Percentiles rank a stretch among this genome's conserved stretches.
Evolutionary conservation across 2,797 vertebrate species (phyloP).

Genomic region (Cossypha dichroa): DNA sequence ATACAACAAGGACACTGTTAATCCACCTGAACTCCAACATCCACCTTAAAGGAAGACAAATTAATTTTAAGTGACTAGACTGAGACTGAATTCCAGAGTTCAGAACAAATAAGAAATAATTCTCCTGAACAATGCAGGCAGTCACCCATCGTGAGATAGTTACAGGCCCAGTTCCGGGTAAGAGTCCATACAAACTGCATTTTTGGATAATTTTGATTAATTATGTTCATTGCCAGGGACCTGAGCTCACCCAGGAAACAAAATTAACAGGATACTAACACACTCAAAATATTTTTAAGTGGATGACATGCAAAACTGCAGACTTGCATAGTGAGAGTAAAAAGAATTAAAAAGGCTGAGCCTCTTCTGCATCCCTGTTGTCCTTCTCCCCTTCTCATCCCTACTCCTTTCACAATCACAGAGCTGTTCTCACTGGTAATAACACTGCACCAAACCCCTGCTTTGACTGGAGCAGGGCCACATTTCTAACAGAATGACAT

Average conservation of each 20-base stretch:
- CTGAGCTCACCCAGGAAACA: neutral
- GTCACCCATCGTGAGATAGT: neutral
- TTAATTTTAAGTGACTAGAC: neutral
- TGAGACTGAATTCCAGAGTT: neutral
- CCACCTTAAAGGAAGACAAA: neutral
- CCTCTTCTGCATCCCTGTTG: neutral
- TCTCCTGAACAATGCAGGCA: neutral
- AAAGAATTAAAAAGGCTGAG: neutral
- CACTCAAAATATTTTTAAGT: neutral
- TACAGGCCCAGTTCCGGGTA: neutral
- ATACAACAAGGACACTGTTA: neutral
- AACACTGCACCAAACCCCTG: neutral
- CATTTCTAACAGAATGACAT: neutral
- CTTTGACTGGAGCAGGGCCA: neutral
- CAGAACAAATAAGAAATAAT: neutral
- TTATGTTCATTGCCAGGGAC: neutral
- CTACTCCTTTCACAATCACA: neutral
- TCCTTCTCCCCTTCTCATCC: neutral
- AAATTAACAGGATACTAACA: neutral
- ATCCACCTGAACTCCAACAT: neutral
- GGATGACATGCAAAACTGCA: neutral
- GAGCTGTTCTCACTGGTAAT: fast-evolving
- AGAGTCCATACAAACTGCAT: neutral
- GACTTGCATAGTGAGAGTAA: neutral
- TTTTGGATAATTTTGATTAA: neutral